Conservation (phyloP, 2,797 vertebrate species). For the Myripristis murdjan region DNA sequence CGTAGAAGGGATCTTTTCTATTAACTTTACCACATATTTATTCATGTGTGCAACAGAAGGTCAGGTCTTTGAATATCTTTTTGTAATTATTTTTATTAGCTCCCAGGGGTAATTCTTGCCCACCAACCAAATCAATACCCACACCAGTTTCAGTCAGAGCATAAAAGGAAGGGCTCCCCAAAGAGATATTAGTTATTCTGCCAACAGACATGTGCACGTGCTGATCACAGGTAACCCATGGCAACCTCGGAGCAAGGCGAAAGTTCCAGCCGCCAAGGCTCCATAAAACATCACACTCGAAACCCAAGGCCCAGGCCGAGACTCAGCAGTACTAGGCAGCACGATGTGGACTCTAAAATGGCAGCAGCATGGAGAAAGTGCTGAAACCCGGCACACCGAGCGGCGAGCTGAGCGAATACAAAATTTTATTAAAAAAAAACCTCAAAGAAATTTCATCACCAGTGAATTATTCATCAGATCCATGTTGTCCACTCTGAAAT, state of each 20-base stretch:
- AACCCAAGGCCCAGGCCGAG: slow-evolving; percentile 45
- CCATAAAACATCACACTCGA: slow-evolving; percentile 72
- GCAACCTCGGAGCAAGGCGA: slow-evolving; percentile 75
- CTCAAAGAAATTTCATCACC: slow-evolving; percentile 46
- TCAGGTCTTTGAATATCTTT: slow-evolving; percentile 87
- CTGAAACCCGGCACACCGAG: slow-evolving; percentile 18
- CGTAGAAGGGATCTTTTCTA: slow-evolving; percentile 57
- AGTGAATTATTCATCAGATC: slow-evolving; percentile 60
- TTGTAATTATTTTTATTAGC: slow-evolving; percentile 89
- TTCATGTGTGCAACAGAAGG: slow-evolving; percentile 85
- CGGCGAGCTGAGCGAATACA: slow-evolving; percentile 26
- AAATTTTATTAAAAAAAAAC: slow-evolving; percentile 29
- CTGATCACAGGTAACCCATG: slow-evolving; percentile 83
- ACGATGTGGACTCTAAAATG: slow-evolving; percentile 17
- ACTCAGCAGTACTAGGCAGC: slow-evolving; percentile 25
- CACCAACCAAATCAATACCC: slow-evolving; percentile 87
- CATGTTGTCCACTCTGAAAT: slow-evolving; percentile 56
- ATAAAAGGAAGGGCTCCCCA: slow-evolving; percentile 84
- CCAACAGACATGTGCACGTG: slow-evolving; percentile 68
- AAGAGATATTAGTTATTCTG: slow-evolving; percentile 85
- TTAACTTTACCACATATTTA: slow-evolving; percentile 81
- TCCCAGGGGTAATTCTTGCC: slow-evolving; percentile 85
- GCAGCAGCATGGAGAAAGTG: slow-evolving; percentile 24
- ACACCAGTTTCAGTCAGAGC: slow-evolving; percentile 74
- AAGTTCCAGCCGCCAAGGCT: slow-evolving; percentile 65